These are phyloP conservation scores for Marisa cornuarietis DNA, from an alignment of 1,140 invertebrate species.

Conservation along the genomic window DNA sequence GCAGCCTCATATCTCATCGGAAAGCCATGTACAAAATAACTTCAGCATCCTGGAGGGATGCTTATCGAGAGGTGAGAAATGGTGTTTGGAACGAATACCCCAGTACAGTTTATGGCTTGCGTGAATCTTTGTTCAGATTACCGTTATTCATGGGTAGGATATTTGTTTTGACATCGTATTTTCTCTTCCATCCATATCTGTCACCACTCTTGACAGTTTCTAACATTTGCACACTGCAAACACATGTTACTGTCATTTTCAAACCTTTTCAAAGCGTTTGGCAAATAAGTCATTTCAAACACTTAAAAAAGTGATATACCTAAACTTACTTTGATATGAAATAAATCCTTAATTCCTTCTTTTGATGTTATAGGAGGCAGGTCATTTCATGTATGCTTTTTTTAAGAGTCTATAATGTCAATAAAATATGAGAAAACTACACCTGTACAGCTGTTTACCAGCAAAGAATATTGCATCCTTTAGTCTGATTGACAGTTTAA, in stretches of 20 bases:
- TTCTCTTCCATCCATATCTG: neutral
- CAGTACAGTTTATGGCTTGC: neutral
- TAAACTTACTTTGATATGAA: too few relatives aligned
- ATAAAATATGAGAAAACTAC: too few relatives aligned
- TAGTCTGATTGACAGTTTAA: too few relatives aligned
- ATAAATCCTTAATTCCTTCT: too few relatives aligned
- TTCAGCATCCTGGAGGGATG: neutral
- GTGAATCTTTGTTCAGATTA: neutral
- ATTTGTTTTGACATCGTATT: neutral
- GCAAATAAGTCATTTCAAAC: too few relatives aligned
- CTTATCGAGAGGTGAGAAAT: slow-evolving; percentile 3
- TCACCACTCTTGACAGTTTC: neutral
- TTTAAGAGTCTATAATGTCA: too few relatives aligned
- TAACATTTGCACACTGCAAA: neutral
- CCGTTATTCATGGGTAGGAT: neutral
- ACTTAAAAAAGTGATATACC: too few relatives aligned
- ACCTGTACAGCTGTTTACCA: too few relatives aligned
- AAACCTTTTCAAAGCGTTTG: too few relatives aligned
- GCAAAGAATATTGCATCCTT: too few relatives aligned
- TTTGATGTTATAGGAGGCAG: too few relatives aligned
- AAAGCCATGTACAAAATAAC: slow-evolving; percentile 1
- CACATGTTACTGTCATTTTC: neutral
- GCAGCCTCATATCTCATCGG: neutral
- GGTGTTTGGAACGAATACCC: neutral
- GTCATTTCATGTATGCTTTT: too few relatives aligned